Conservation (phyloP, 2,888 invertebrate genomes). For the Monopis laevigella region DNA sequence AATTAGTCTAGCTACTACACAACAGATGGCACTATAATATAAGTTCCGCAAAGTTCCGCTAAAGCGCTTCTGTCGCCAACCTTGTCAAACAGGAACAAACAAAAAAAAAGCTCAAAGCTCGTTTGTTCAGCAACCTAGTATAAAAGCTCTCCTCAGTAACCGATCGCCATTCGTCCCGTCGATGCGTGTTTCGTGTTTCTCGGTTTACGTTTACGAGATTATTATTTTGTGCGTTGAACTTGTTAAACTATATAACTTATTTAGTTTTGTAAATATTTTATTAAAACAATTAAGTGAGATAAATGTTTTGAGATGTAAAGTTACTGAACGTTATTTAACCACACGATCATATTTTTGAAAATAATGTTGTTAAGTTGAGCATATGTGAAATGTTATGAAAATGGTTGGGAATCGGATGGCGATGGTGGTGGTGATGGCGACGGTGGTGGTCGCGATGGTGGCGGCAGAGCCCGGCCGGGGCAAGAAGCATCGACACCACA, state of each 20-base stretch:
- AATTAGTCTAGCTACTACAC: too few relatives aligned
- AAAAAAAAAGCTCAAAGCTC: too few relatives aligned
- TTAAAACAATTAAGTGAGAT: neutral
- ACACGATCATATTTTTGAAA: neutral
- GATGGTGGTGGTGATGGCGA: constrained; percentile 36
- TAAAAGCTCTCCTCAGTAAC: neutral
- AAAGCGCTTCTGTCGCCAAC: too few relatives aligned
- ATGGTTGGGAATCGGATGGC: constrained; percentile 38
- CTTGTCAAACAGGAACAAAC: too few relatives aligned
- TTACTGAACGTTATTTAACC: neutral
- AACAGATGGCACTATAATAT: too few relatives aligned
- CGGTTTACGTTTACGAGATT: neutral
- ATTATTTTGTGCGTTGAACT: neutral
- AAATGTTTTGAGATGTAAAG: neutral
- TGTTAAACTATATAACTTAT: neutral
- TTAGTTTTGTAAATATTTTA: neutral
- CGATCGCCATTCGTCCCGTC: neutral
- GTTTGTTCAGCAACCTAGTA: neutral
- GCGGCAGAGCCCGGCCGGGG: constrained; percentile 27
- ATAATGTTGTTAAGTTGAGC: neutral
- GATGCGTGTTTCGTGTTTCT: too few relatives aligned
- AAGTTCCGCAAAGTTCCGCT: too few relatives aligned
- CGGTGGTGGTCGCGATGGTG: constrained; percentile 31
- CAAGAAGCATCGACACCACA: constrained; percentile 48
- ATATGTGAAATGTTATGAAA: constrained; percentile 25